Evolutionary conservation across 2,888 invertebrate genomes (phyloP).

Genomic region (Myathropa florea): DNA sequence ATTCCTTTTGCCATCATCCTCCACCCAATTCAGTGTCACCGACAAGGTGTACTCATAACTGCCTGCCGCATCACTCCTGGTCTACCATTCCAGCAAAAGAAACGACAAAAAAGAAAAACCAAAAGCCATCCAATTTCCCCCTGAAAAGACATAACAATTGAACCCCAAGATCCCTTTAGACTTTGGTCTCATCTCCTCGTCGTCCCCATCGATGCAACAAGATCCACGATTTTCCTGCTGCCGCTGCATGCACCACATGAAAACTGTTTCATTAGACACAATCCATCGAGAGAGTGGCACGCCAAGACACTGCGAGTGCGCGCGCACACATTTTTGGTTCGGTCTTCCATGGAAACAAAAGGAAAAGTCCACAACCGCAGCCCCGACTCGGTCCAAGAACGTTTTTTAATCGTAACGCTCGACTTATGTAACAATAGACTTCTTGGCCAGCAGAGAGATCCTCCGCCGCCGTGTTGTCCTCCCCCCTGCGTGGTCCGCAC

Average conservation of each 20-base stretch:
- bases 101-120: neutral
- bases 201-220: constrained; percentile 39
- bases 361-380: constrained; percentile 47
- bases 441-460: constrained; percentile 6
- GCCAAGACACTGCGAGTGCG: constrained; percentile 12
- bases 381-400: constrained; percentile 13
- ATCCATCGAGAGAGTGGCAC: constrained; percentile 42
- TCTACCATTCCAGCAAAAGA: neutral
- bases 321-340: constrained; percentile 51
- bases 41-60: neutral
- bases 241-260: neutral
- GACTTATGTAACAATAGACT: constrained; percentile 69
- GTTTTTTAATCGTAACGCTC: constrained; percentile 67
- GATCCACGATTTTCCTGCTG: constrained; percentile 64
- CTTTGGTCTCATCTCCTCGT: neutral
- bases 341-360: constrained; percentile 63
- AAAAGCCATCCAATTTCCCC: constrained; percentile 51
- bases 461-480: neutral
- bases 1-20: neutral
- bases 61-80: neutral
- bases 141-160: constrained; percentile 60
- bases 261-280: constrained; percentile 28
- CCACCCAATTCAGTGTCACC: neutral
- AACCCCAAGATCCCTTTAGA: constrained; percentile 21
- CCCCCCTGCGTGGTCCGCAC: neutral